Evolutionary conservation across 2,797 vertebrate species (phyloP).

Genomic region (Bovichtus diacanthus): DNA sequence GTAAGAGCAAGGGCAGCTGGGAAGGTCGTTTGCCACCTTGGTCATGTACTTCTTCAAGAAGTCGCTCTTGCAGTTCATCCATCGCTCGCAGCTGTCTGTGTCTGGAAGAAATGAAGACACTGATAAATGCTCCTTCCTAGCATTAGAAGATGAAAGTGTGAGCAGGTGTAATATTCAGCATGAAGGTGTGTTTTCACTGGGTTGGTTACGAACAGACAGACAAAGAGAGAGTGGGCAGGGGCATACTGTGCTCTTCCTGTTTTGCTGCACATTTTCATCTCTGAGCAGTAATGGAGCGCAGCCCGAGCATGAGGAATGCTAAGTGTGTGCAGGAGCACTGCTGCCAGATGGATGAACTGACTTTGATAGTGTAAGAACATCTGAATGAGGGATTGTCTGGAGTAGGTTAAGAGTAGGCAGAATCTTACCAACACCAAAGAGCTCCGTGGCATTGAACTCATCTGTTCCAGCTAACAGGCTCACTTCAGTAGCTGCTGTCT

Average conservation of each 20-base stretch:
- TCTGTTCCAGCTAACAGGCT: constrained; percentile 95
- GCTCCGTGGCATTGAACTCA: constrained; percentile 96
- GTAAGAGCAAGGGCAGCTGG: constrained; percentile 95
- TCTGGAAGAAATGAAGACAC: constrained; percentile 80
- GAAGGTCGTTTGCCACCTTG: constrained; percentile 91
- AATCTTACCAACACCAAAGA: constrained; percentile 96
- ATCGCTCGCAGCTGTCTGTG: constrained; percentile 95
- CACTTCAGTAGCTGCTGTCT: constrained; percentile 96
- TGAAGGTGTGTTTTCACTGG: constrained; percentile 30
- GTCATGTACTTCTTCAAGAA: constrained; percentile 94
- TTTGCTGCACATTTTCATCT: constrained; percentile 57
- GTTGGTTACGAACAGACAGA: constrained; percentile 49
- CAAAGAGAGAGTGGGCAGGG: constrained; percentile 11
- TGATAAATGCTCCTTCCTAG: background rate
- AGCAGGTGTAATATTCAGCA: constrained; percentile 22
- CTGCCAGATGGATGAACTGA: constrained; percentile 63
- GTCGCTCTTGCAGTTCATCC: constrained; percentile 96
- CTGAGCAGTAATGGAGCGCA: constrained; percentile 58
- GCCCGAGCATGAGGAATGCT: constrained; percentile 61
- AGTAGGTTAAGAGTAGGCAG: constrained; percentile 27
- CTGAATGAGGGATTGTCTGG: constrained; percentile 55
- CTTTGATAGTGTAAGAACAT: constrained; percentile 59
- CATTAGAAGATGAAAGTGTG: constrained; percentile 20
- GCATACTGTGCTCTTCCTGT: constrained; percentile 44
- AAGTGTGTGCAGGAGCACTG: constrained; percentile 51